A percentile compares a stretch with the other conserved stretches of the same genome.
Evolutionary conservation across 92 coral and sea anemone genomes (phyloP).

Genomic region (Hydrozoanthus gracilis): DNA sequence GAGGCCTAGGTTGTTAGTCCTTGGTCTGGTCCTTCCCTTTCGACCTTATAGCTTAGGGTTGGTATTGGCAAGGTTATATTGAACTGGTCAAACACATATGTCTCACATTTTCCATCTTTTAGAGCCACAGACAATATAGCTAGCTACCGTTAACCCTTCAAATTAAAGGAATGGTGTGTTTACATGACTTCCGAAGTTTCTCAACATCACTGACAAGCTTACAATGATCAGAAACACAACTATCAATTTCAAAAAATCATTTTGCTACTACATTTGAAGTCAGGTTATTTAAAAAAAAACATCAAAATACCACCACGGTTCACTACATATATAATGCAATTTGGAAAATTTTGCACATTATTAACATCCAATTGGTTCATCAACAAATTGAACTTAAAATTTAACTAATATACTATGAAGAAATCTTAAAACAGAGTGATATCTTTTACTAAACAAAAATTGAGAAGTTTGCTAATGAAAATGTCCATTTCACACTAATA

Average conservation of each 20-base stretch:
- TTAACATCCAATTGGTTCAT: not conserved
- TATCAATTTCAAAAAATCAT: not conserved
- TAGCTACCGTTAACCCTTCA: not conserved
- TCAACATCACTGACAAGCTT: constrained; percentile 9
- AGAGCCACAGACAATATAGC: constrained; percentile 4
- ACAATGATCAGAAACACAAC: not conserved
- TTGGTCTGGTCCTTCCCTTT: not conserved
- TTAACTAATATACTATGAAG: not conserved
- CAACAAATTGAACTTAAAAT: not conserved
- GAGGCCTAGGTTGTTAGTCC: not conserved
- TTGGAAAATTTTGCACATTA: not conserved
- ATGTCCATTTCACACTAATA: no score
- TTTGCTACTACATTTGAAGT: not conserved
- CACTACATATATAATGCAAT: constrained; percentile 15
- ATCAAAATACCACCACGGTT: not conserved
- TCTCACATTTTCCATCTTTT: not conserved
- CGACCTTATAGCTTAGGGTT: no score
- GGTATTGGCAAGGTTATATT: not conserved
- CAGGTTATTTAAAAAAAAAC: constrained; percentile 3
- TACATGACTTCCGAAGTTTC: not conserved
- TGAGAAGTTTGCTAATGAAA: constrained; percentile 4
- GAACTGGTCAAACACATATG: not conserved
- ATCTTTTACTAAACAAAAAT: not conserved
- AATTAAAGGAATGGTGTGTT: no score
- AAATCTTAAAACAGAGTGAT: not conserved